Percentiles rank a stretch among this genome's conserved stretches.
Evolutionary conservation across 2,113 vertebrate species (phyloP).

Genomic region (Saccopteryx leptura): DNA sequence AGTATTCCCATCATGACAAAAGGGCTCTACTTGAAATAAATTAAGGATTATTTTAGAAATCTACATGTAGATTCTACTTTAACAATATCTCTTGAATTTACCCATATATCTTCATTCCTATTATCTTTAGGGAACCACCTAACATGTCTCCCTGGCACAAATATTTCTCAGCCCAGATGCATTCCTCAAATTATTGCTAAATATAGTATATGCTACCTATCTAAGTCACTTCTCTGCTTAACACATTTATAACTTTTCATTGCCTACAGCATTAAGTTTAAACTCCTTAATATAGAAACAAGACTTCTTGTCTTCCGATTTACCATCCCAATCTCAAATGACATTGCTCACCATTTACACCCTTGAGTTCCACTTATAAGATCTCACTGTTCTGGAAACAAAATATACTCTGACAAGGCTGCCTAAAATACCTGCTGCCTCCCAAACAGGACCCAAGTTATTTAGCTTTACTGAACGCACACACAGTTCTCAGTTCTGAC

Average conservation of each 20-base stretch:
- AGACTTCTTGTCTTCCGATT: background rate
- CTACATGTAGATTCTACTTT: background rate
- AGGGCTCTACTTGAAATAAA: background rate
- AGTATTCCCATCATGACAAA: background rate
- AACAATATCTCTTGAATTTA: background rate
- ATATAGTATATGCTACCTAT: background rate
- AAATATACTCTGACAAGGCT: background rate
- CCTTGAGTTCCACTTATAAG: background rate
- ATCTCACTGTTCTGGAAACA: background rate
- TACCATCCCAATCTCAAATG: background rate
- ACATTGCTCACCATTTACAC: background rate
- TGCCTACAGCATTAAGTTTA: background rate
- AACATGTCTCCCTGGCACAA: background rate
- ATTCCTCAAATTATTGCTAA: conserved; percentile 16
- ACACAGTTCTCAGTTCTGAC: background rate
- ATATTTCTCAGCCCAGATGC: background rate
- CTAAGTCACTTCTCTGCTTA: background rate
- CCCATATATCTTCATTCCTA: background rate
- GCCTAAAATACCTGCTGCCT: background rate
- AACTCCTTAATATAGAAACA: background rate
- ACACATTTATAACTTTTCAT: background rate
- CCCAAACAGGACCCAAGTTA: background rate
- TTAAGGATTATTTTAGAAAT: background rate
- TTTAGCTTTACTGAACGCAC: background rate
- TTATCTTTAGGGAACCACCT: background rate